Evolutionary conservation across 2,113 vertebrate genomes (phyloP).

Genomic region (Dendrocopos noguchii): DNA sequence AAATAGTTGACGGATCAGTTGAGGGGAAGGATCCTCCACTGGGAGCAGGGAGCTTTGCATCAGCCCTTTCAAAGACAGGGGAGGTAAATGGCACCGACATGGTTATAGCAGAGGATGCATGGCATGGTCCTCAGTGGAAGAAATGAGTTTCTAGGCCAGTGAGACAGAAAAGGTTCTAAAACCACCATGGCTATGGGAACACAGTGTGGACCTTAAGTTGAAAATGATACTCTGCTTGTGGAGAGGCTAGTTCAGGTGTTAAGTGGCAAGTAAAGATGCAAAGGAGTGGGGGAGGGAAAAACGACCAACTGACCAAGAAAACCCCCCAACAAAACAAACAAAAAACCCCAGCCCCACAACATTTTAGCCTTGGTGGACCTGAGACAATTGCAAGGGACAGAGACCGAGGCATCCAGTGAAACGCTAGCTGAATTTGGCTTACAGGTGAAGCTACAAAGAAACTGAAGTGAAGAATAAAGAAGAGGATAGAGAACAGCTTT

Average conservation of each 20-base stretch:
- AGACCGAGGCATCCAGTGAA: background rate
- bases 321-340: too few species aligned
- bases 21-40: background rate
- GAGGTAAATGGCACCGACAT: background rate
- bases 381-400: background rate
- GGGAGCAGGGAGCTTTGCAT: background rate
- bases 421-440: background rate
- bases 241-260: background rate
- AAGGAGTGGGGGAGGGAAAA: background rate
- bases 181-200: fast-evolving
- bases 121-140: background rate
- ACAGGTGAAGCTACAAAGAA: background rate
- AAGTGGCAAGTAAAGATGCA: background rate
- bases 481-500: background rate
- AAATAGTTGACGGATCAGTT: background rate
- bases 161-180: background rate
- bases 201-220: fast-evolving
- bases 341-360: too few species aligned
- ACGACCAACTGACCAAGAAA: too few species aligned
- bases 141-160: background rate
- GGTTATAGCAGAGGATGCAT: fast-evolving
- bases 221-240: background rate
- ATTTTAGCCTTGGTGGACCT: background rate
- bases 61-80: background rate
- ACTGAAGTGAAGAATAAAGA: background rate